A percentile compares a stretch with the other conserved stretches of the same genome.
Conservation (phyloP, 35 echinoderm and acorn worm genomes). For the Ophiothrix spiculata region DNA sequence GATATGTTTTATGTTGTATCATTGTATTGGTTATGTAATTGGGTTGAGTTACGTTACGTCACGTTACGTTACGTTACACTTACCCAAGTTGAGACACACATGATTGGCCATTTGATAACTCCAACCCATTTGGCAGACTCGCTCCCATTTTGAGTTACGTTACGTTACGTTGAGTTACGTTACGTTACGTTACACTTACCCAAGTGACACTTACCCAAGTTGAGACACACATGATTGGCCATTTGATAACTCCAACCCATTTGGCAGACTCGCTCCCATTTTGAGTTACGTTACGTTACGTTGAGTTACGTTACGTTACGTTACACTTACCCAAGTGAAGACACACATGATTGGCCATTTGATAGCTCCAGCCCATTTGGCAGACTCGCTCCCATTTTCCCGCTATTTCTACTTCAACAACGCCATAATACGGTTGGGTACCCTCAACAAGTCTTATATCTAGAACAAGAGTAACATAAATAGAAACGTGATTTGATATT, state of each 20-base stretch:
- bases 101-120: neutral
- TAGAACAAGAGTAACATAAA: no score
- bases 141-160: no score
- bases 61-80: no score
- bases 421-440: neutral
- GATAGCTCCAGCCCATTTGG: neutral
- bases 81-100: neutral
- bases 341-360: neutral
- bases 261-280: neutral
- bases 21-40: no score
- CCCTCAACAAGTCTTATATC: neutral
- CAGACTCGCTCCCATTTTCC: neutral
- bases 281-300: neutral
- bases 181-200: no score
- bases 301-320: neutral
- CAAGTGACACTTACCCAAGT: neutral
- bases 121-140: neutral
- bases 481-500: no score
- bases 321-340: neutral
- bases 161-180: no score
- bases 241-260: neutral
- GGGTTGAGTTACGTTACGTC: no score
- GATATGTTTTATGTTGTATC: no score
- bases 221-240: neutral
- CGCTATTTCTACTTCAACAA: neutral